These are phyloP conservation scores for Drosophila nigrodunni DNA, from an alignment of 1,140 invertebrate genomes.

Conservation along the genomic window DNA sequence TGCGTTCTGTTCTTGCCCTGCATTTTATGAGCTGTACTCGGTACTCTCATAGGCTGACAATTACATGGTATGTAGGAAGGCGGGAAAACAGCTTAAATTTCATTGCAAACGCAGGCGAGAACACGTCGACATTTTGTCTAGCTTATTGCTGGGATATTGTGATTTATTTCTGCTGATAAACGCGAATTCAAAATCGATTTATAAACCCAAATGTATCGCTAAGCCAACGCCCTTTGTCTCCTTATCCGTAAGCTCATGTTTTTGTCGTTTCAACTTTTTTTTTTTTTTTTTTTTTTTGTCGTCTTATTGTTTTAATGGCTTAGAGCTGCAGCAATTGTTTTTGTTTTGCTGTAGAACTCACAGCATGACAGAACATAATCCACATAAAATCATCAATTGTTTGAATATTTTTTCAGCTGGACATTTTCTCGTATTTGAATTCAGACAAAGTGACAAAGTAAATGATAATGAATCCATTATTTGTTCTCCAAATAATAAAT, in stretches of 20 bases:
- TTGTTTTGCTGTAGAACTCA: background rate
- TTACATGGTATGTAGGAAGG: slow-evolving; percentile 29
- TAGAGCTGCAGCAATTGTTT: slow-evolving; percentile 39
- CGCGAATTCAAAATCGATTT: slow-evolving; percentile 63
- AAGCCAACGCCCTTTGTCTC: slow-evolving; percentile 14
- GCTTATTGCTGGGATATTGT: slow-evolving; percentile 40
- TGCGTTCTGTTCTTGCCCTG: slow-evolving; percentile 19
- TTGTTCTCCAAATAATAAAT: background rate
- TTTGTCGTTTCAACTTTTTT: no score
- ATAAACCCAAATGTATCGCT: slow-evolving; percentile 48
- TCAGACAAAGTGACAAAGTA: background rate
- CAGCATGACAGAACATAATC: slow-evolving; percentile 26
- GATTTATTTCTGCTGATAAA: slow-evolving; percentile 73
- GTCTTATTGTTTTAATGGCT: slow-evolving; percentile 51
- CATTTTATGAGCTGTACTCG: slow-evolving; percentile 42
- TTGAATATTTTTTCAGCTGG: slow-evolving; percentile 1
- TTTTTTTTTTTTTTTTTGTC: background rate
- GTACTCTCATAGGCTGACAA: slow-evolving; percentile 25
- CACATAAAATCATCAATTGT: slow-evolving; percentile 11
- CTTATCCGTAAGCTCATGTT: no score
- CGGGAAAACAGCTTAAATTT: slow-evolving; percentile 49
- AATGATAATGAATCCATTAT: slow-evolving; percentile 17
- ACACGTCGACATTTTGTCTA: slow-evolving; percentile 34
- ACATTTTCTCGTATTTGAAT: background rate
- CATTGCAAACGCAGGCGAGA: slow-evolving; percentile 46